These are phyloP conservation scores for Probosciger aterrimus DNA, from an alignment of 2,113 vertebrate genomes.

Conservation along the genomic window DNA sequence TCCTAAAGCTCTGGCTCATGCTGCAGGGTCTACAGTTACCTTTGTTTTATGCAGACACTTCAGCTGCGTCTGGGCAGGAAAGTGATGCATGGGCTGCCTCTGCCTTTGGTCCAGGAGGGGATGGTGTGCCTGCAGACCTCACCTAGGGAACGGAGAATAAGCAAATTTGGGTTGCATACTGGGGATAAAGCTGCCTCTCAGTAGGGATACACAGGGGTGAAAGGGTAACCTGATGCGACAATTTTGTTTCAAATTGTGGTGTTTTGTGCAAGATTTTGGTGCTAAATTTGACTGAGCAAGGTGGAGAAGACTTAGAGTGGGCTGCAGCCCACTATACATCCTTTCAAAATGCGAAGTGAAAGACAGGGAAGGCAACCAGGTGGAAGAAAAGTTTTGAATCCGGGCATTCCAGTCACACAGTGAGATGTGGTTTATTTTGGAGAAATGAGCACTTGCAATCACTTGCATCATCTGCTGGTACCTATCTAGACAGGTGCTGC, in stretches of 20 bases:
- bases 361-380: not conserved
- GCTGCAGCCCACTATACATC: not conserved
- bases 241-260: not conserved
- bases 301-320: not conserved
- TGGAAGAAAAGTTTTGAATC: not conserved
- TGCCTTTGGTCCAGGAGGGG: not conserved
- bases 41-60: not conserved
- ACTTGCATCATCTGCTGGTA: not conserved
- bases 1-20: not conserved
- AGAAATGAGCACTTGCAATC: not conserved
- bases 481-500: not conserved
- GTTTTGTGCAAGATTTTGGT: not conserved
- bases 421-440: not conserved
- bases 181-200: not conserved
- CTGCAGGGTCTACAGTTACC: not conserved
- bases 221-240: not conserved
- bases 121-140: not conserved
- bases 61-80: not conserved
- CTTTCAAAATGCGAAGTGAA: not conserved
- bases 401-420: not conserved
- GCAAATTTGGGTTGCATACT: not conserved
- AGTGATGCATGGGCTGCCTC: not conserved
- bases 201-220: not conserved
- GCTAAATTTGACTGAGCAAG: not conserved
- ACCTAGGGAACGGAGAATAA: not conserved